Conservation (phyloP, 1,140 invertebrate species). For the Platorchestia sp. region DNA sequence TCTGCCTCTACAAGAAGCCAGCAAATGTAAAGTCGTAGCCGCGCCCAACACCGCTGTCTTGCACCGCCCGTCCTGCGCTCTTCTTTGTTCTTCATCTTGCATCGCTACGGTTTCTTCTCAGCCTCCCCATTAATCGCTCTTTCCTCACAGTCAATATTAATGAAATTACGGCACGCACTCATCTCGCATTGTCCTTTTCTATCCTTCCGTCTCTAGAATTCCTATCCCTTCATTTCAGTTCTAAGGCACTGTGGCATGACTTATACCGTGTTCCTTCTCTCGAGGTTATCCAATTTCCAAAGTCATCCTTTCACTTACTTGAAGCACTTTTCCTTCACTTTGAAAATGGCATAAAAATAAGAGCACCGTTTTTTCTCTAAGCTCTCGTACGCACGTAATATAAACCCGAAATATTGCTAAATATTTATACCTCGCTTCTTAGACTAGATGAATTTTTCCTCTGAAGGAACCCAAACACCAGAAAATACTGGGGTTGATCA, state of each 20-base stretch:
- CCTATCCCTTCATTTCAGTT: neutral
- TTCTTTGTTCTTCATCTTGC: neutral
- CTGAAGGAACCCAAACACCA: neutral
- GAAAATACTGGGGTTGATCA: neutral
- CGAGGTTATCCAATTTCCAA: neutral
- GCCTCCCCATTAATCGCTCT: neutral
- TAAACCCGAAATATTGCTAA: neutral
- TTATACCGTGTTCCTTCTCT: neutral
- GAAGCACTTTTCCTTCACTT: neutral
- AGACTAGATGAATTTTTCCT: neutral
- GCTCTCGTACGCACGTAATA: neutral
- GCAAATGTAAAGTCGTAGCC: neutral
- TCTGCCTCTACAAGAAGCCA: constrained; percentile 38
- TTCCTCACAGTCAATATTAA: neutral
- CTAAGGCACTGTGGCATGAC: constrained; percentile 14
- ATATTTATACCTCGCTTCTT: neutral
- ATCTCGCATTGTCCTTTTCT: neutral
- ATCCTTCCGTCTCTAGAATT: constrained; percentile 23
- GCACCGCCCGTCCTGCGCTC: constrained; percentile 7
- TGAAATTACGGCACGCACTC: neutral
- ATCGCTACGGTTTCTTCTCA: constrained; percentile 23
- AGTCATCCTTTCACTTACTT: neutral
- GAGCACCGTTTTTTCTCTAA: neutral
- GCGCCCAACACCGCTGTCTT: neutral
- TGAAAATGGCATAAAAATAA: neutral